Evolutionary conservation across 2,888 invertebrate species (phyloP).

Genomic region (Oligia strigilis): DNA sequence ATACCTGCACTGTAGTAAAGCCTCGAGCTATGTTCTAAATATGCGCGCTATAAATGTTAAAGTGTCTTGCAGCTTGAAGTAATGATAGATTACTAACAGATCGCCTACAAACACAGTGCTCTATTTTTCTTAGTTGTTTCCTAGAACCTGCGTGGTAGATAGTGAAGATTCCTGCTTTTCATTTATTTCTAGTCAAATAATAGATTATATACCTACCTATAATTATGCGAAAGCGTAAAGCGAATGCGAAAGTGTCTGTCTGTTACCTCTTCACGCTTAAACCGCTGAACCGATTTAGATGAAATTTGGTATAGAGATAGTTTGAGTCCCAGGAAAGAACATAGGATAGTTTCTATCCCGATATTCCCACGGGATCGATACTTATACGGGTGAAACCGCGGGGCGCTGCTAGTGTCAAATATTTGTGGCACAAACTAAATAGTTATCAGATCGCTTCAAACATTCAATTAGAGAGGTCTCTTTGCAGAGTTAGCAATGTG

Average conservation of each 20-base stretch:
- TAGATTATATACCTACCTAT: neutral
- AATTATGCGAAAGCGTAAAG: too few relatives aligned
- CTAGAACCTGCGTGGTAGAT: constrained; percentile 33
- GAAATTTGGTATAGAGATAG: too few relatives aligned
- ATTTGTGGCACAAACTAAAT: neutral
- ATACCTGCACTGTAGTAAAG: constrained; percentile 21
- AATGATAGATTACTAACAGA: constrained; percentile 57
- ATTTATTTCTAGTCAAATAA: constrained; percentile 18
- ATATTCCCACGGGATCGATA: too few relatives aligned
- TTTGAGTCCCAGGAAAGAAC: too few relatives aligned
- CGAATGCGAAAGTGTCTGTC: too few relatives aligned
- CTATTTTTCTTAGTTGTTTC: constrained; percentile 52
- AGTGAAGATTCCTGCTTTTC: constrained; percentile 11
- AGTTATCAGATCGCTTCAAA: constrained; percentile 4
- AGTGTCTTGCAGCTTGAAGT: constrained; percentile 53
- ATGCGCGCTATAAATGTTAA: constrained; percentile 53
- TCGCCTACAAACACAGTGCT: constrained; percentile 61
- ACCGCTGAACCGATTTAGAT: too few relatives aligned
- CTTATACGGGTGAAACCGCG: too few relatives aligned
- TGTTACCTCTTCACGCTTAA: too few relatives aligned
- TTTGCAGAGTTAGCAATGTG: constrained; percentile 16
- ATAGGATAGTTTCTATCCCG: too few relatives aligned
- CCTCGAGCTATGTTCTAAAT: constrained; percentile 51
- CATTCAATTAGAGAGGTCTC: constrained; percentile 26
- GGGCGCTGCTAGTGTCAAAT: too few relatives aligned